Conservation (phyloP, 2,888 invertebrate species). For the Dynastes hyllus region DNA sequence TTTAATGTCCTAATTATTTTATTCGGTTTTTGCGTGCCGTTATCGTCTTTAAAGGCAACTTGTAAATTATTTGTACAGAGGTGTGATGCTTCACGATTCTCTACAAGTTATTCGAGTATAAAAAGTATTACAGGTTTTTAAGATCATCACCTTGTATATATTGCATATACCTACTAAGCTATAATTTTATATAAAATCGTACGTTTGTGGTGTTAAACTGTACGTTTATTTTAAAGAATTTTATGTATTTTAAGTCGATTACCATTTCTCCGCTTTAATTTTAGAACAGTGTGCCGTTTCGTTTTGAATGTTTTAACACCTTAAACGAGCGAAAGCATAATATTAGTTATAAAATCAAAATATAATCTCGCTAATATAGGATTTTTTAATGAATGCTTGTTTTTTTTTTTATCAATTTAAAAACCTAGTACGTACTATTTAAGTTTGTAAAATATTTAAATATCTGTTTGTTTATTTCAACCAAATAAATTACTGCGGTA, state of each 20-base stretch:
- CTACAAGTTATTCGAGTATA: constrained; percentile 1
- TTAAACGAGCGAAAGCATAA: not conserved
- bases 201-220: not conserved
- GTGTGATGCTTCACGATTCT: not conserved
- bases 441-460: constrained; percentile 5
- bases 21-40: not conserved
- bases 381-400: too few species aligned
- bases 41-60: not conserved
- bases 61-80: constrained; percentile 6
- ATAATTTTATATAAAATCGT: not conserved
- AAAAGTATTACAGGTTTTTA: not conserved
- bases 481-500: not conserved
- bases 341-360: not conserved
- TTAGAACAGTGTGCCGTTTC: not conserved
- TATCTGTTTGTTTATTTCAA: not conserved
- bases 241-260: not conserved
- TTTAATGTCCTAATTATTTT: not conserved
- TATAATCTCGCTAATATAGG: constrained; percentile 10
- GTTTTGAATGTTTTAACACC: not conserved
- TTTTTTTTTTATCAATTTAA: not conserved
- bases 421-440: constrained; percentile 6
- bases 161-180: not conserved
- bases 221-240: not conserved
- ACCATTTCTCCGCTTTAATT: not conserved
- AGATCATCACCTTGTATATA: not conserved